phyloP scores from a whole-genome alignment of 1,140 invertebrate species.

The Drosophila kepulauana region DNA sequence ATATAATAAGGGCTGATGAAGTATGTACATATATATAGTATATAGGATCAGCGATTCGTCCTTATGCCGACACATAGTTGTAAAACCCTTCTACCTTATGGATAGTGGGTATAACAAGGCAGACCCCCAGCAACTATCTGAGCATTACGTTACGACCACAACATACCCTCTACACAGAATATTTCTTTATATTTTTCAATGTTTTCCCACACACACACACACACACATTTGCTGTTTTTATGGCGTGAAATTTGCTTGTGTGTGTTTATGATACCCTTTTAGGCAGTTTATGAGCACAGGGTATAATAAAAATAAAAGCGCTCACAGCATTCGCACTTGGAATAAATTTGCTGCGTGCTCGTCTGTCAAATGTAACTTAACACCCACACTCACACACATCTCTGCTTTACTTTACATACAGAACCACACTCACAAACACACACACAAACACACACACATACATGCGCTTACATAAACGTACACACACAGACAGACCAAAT shows the following conservation, averaged over 20 bases:
- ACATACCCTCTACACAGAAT: no score
- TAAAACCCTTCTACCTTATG: no score
- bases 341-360: constrained; percentile 39
- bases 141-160: no score
- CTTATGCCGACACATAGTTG: no score
- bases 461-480: no score
- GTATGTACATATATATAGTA: no score
- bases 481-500: background rate
- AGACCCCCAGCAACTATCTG: no score
- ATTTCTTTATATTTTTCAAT: no score
- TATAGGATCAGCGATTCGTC: no score
- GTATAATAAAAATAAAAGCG: constrained; percentile 31
- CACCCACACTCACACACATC: constrained; percentile 5
- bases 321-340: constrained; percentile 27
- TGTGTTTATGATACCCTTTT: constrained; percentile 8
- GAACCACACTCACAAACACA: constrained; percentile 16
- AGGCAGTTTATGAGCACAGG: background rate
- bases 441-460: background rate
- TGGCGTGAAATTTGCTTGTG: background rate
- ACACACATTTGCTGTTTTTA: background rate
- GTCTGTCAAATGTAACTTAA: constrained; percentile 50
- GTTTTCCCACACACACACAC: no score
- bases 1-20: no score
- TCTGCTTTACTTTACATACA: background rate
- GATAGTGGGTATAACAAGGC: no score